These are phyloP conservation scores for Petromus typicus DNA, from an alignment of 2,113 vertebrate species.

Conservation along the genomic window DNA sequence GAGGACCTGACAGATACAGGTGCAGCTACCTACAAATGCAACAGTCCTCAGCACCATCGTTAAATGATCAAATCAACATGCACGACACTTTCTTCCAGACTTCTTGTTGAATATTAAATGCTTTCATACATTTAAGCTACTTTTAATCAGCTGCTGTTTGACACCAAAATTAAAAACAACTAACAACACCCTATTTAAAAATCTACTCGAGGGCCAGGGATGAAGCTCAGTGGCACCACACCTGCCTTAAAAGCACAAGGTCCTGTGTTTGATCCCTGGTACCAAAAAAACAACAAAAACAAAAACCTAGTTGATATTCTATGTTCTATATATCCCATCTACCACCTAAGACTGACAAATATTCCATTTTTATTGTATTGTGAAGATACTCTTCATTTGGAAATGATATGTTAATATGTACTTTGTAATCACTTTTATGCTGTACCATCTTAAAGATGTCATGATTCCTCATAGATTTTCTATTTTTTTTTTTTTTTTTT, in stretches of 20 bases:
- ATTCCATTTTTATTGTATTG: neutral
- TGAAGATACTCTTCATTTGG: neutral
- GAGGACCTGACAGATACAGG: neutral
- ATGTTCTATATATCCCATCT: neutral
- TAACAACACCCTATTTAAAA: neutral
- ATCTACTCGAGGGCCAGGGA: neutral
- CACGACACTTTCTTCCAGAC: neutral
- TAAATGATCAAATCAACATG: neutral
- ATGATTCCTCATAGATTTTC: neutral
- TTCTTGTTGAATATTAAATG: neutral
- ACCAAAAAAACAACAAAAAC: no score
- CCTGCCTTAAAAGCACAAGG: no score
- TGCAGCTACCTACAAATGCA: neutral
- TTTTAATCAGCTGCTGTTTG: constrained; percentile 26
- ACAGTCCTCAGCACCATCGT: neutral
- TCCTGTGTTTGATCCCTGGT: no score
- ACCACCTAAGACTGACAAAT: neutral
- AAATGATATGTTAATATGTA: neutral
- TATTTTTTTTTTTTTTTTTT: neutral
- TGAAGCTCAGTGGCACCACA: no score
- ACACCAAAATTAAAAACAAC: neutral
- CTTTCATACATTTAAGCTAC: neutral
- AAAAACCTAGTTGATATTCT: neutral
- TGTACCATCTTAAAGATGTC: neutral
- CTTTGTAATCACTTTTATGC: neutral